A percentile compares a stretch with the other conserved stretches of the same genome.
Conservation (phyloP, 2,113 vertebrate genomes). For the Plectropomus leopardus region DNA sequence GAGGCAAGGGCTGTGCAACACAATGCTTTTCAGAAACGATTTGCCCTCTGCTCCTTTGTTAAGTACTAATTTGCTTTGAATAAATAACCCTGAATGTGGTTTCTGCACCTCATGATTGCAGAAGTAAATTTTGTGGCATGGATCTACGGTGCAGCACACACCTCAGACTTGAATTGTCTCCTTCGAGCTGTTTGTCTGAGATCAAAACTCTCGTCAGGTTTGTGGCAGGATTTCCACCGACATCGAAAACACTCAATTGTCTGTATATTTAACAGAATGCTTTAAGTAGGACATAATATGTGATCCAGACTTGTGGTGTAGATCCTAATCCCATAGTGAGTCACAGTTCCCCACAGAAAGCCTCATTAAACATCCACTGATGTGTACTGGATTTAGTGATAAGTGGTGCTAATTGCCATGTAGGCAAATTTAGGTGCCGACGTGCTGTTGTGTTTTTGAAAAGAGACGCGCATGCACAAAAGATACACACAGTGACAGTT, state of each 20-base stretch:
- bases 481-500: constrained; percentile 14
- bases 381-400: constrained; percentile 70
- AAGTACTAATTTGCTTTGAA: constrained; percentile 54
- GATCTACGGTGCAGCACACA: background rate
- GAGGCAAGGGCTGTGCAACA: constrained; percentile 68
- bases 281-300: constrained; percentile 39
- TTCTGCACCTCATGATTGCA: constrained; percentile 39
- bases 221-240: constrained; percentile 8
- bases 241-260: background rate
- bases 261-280: constrained; percentile 47
- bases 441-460: constrained; percentile 31
- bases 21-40: constrained; percentile 58
- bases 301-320: constrained; percentile 39
- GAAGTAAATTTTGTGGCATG: constrained; percentile 16
- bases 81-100: constrained; percentile 36
- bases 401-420: constrained; percentile 73
- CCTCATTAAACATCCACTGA: constrained; percentile 69
- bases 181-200: constrained; percentile 26
- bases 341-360: constrained; percentile 56
- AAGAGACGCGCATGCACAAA: constrained; percentile 21
- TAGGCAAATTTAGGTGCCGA: constrained; percentile 52
- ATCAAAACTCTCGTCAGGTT: constrained; percentile 29
- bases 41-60: constrained; percentile 54
- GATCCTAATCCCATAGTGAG: constrained; percentile 63
- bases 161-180: constrained; percentile 8